Conservation (phyloP, 1,140 invertebrate genomes). For the Mesaphorura yosii region DNA sequence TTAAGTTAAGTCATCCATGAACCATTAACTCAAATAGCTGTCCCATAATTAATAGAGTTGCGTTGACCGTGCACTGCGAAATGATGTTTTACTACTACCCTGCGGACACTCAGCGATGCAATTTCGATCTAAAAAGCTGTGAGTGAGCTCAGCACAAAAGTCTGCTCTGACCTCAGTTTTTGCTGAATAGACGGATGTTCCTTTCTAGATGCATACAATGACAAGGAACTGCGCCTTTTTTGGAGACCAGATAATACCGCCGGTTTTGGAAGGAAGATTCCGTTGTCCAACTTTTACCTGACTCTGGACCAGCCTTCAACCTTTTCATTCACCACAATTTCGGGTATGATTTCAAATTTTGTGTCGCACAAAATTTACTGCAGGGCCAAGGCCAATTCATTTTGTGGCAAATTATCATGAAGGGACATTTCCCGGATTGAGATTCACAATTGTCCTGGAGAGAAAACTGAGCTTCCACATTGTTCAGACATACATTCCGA, state of each 20-base stretch:
- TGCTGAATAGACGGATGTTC: neutral
- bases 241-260: neutral
- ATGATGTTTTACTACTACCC: constrained; percentile 1
- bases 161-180: neutral
- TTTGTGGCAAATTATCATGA: neutral
- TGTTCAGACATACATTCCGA: constrained; percentile 50
- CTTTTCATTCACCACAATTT: neutral
- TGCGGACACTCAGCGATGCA: neutral
- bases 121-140: constrained; percentile 6
- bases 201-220: neutral
- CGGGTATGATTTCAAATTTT: neutral
- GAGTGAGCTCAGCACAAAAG: neutral
- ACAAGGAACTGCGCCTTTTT: neutral
- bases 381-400: neutral
- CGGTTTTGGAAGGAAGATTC: neutral
- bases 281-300: neutral
- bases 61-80: neutral
- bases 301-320: neutral
- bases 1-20: neutral
- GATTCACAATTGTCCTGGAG: constrained; percentile 39
- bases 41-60: too few species aligned
- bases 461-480: constrained; percentile 47
- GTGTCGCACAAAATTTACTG: neutral
- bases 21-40: too few species aligned
- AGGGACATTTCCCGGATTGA: constrained; percentile 1